phyloP scores from a whole-genome alignment of 2,888 invertebrate species.

The Hemicrepidius hirtus region DNA sequence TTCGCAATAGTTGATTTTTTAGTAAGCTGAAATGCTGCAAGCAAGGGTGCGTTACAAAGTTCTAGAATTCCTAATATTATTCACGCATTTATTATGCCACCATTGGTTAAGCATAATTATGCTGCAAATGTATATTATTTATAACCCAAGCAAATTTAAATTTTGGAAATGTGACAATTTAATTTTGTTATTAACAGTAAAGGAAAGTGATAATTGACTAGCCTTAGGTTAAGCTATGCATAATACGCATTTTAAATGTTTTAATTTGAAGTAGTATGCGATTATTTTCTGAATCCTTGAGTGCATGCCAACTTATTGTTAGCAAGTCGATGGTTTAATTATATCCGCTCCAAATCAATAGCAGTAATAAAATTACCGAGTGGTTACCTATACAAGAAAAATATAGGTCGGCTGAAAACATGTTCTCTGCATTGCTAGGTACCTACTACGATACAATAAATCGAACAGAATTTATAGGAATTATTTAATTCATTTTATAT shows the following conservation, averaged over 20 bases:
- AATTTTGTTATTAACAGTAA: not conserved
- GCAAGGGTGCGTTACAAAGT: too few relatives aligned
- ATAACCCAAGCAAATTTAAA: not conserved
- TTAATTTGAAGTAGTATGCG: not conserved
- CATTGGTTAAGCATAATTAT: too few relatives aligned
- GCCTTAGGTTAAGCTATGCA: too few relatives aligned
- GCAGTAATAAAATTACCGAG: constrained; percentile 19
- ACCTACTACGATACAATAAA: constrained; percentile 14
- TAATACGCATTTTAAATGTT: not conserved
- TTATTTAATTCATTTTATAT: constrained; percentile 33
- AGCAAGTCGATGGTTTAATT: constrained; percentile 33
- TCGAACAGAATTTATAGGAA: constrained; percentile 17
- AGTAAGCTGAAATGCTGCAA: too few relatives aligned
- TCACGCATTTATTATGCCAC: too few relatives aligned
- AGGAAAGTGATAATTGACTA: not conserved
- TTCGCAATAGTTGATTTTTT: too few relatives aligned
- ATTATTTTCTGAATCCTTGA: constrained; percentile 5
- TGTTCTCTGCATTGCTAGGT: constrained; percentile 10
- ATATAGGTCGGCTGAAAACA: constrained; percentile 25
- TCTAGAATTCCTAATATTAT: too few relatives aligned
- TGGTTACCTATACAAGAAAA: constrained; percentile 19
- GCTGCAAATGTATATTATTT: not conserved
- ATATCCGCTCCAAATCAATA: constrained; percentile 36
- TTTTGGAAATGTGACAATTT: not conserved
- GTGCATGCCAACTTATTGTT: constrained; percentile 21